These are phyloP conservation scores for Podiceps cristatus DNA, from an alignment of 2,113 vertebrate species.

Conservation along the genomic window DNA sequence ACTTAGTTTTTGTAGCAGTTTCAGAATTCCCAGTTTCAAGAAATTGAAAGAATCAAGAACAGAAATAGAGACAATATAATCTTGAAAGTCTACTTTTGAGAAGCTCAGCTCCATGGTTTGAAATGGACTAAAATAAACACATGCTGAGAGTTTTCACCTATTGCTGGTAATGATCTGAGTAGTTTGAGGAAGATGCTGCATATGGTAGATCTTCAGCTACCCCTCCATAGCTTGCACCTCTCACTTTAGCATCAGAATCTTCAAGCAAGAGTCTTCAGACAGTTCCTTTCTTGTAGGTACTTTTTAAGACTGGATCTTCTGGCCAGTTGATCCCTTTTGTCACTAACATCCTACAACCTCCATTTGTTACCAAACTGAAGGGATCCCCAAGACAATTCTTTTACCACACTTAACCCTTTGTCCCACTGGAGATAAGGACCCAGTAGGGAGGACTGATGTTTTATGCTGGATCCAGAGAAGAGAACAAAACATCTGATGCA, in stretches of 20 bases:
- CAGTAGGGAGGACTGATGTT: background rate
- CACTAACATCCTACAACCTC: background rate
- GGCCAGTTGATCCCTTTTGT: background rate
- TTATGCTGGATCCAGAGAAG: background rate
- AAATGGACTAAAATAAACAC: background rate
- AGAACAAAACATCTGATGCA: background rate
- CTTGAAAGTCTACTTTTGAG: background rate
- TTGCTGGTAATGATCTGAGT: background rate
- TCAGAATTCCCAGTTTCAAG: background rate
- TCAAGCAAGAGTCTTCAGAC: background rate
- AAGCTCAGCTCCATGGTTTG: background rate
- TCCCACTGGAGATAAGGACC: background rate
- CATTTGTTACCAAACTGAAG: background rate
- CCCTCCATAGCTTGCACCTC: background rate
- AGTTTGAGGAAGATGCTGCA: background rate
- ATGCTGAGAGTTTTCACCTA: background rate
- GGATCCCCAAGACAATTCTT: background rate
- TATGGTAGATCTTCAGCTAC: background rate
- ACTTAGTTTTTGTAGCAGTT: background rate
- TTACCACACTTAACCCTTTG: background rate
- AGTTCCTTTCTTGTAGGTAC: background rate
- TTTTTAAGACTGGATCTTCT: background rate
- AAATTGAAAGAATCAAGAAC: background rate
- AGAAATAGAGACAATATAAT: background rate
- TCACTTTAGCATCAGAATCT: background rate